Conservation (phyloP, 2,888 invertebrate genomes). For the Lasioglossum marginatum region DNA sequence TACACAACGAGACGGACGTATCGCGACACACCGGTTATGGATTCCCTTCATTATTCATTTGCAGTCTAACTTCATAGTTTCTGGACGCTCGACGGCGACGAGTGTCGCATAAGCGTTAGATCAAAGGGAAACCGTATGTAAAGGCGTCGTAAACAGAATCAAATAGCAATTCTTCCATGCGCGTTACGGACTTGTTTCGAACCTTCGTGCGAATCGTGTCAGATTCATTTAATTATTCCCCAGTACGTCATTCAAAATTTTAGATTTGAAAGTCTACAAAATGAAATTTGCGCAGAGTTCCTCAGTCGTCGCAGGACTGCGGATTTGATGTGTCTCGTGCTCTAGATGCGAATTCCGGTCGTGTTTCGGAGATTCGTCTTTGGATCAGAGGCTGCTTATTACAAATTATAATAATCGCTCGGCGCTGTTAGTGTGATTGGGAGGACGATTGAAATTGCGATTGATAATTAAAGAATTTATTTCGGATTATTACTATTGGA, state of each 20-base stretch:
- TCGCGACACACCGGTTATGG: conserved; percentile 9
- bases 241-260: not conserved
- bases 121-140: not conserved
- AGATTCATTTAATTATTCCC: not conserved
- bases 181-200: not conserved
- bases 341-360: not conserved
- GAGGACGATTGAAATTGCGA: not conserved
- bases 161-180: not conserved
- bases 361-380: not conserved
- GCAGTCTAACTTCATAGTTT: conserved; percentile 1
- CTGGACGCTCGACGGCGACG: not conserved
- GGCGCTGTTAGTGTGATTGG: not conserved
- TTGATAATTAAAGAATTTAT: not conserved
- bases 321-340: not conserved
- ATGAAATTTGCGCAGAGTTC: too few relatives aligned
- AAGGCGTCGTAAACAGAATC: not conserved
- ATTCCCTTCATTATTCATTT: not conserved
- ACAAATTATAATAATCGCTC: not conserved
- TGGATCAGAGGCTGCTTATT: not conserved
- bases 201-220: not conserved
- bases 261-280: too few relatives aligned
- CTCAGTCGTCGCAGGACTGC: too few relatives aligned
- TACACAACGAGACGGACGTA: conserved; percentile 33
- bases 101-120: not conserved
- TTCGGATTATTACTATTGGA: conserved; percentile 2